A percentile compares a stretch with the other conserved stretches of the same genome.
Conservation (phyloP, 2,113 vertebrate species). For the Halichoerus grypus region DNA sequence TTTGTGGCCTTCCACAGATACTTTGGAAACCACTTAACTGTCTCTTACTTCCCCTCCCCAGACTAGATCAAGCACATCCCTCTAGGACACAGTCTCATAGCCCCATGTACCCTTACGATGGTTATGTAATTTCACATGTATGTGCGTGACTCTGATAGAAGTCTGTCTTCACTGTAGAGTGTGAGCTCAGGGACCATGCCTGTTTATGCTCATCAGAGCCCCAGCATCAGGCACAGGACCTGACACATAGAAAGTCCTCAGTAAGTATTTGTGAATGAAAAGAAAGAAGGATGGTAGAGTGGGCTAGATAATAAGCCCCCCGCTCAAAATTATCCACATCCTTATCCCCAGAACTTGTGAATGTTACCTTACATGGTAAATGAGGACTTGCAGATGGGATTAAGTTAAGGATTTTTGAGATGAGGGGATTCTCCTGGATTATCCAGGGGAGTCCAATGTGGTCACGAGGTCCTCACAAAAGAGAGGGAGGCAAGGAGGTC, state of each 20-base stretch:
- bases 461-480: background rate
- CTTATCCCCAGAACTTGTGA: background rate
- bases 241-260: background rate
- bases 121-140: background rate
- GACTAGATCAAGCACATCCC: background rate
- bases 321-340: background rate
- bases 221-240: background rate
- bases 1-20: background rate
- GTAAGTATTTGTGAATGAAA: background rate
- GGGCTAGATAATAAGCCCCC: too few relatives aligned
- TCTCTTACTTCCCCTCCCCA: background rate
- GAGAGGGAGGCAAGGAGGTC: background rate
- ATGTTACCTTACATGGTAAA: background rate
- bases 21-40: background rate
- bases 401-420: background rate
- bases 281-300: background rate
- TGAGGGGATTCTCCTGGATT: background rate
- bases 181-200: background rate
- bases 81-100: background rate
- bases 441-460: background rate
- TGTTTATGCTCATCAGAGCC: background rate
- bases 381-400: background rate
- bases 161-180: background rate
- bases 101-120: fast-evolving
- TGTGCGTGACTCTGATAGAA: background rate